Conservation (phyloP, 2,797 vertebrate species). For the Bovichtus variegatus region DNA sequence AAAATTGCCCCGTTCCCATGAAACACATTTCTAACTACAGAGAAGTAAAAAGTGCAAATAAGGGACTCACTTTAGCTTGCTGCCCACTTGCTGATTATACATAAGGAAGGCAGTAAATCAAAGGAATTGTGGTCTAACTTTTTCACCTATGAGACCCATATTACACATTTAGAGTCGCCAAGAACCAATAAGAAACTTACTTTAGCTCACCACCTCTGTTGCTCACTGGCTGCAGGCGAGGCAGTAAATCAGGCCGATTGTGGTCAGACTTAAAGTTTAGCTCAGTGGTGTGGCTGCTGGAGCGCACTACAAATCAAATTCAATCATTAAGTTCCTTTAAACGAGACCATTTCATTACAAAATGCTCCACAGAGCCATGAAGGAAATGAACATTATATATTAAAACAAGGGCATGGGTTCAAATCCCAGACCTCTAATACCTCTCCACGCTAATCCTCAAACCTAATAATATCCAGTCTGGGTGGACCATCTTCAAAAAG, state of each 20-base stretch:
- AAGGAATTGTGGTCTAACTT: slow-evolving; percentile 52
- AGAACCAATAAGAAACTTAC: slow-evolving; percentile 56
- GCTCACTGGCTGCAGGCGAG: slow-evolving; percentile 36
- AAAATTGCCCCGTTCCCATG: slow-evolving; percentile 19
- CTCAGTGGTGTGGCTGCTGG: slow-evolving; percentile 50
- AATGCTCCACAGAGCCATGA: slow-evolving; percentile 40
- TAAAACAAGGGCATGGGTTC: slow-evolving; percentile 49
- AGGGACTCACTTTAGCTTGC: slow-evolving; percentile 17
- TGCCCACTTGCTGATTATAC: slow-evolving; percentile 52
- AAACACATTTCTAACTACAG: slow-evolving; percentile 37
- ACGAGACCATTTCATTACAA: slow-evolving; percentile 58
- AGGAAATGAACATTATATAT: slow-evolving; percentile 63
- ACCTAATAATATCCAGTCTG: slow-evolving; percentile 31
- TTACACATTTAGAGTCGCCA: slow-evolving; percentile 50
- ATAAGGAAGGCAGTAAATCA: slow-evolving; percentile 50
- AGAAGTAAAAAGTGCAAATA: slow-evolving; percentile 34
- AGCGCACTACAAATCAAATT: slow-evolving; percentile 63
- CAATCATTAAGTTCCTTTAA: slow-evolving; percentile 59
- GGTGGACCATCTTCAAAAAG: slow-evolving; percentile 41
- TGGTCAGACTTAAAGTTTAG: slow-evolving; percentile 55
- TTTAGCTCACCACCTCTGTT: slow-evolving; percentile 60
- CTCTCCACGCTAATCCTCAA: slow-evolving; percentile 44
- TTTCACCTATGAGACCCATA: slow-evolving; percentile 67
- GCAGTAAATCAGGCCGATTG: slow-evolving; percentile 70
- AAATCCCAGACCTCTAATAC: slow-evolving; percentile 60